Base-by-base conservation (phyloP, 2,888 invertebrate species). In the Dexiosoma caninum region DNA sequence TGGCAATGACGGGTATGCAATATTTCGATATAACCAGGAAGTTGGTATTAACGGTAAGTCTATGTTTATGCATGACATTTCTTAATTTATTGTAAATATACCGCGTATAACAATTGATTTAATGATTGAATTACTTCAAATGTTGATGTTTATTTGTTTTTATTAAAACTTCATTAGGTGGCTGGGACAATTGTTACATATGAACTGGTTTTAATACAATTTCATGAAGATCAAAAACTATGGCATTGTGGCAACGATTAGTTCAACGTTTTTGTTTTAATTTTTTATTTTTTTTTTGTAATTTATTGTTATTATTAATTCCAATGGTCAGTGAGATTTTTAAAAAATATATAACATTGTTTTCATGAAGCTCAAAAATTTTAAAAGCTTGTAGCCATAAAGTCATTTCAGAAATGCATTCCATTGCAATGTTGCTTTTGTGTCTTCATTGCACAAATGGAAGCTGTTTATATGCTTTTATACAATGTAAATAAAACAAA, bases 131-230 rank as follows among this genome's bases (percentile, higher is more conserved):
- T 42, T 27, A 9, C 27, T 40, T n/a, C 6, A 32, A 55, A 35
- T 37, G 55, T 49, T 30, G 16, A 2, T 70, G 12, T 27, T 42
- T 53, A 9, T 21, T 27, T 37, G 8, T 32, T 32, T 21, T 42
- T 12, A 32, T 51, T 37, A 8, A 53, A 53, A 27, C 32, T 5
- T 74, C 74, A 59, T 74, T 46, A 92, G 92, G 91, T 92, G 42
- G 92, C 92, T 44, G 92, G 92, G 21, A 92, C 92, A 1, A 92
- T 92, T 79, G 91, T 92, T 23, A 92, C 92, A 1, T 93, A 92
- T 80, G 92, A 92, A 86, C 86, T 92, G 66, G 92, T 92, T 16
- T 86, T 93, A 57, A 91, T 92, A 44, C 92, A 93, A 84, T 92
- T 92, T 82, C 92, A 92, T 72, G 90, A 91, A 71, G 90, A 88